phyloP scores from a whole-genome alignment of 2,113 vertebrate species.

The Cyphomyrus discorhynchus region DNA sequence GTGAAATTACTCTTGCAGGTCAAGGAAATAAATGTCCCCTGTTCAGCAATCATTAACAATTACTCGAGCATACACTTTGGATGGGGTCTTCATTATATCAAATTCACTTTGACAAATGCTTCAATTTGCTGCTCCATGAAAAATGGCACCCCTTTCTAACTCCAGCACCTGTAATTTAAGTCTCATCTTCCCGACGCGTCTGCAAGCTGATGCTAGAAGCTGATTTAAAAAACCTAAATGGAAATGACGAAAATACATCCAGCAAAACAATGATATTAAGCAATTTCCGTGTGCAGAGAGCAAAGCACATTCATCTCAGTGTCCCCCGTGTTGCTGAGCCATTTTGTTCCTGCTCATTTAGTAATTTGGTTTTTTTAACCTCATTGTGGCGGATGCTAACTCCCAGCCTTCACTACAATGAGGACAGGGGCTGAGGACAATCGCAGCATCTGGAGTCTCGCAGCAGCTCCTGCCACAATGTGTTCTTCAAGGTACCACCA shows the following conservation, averaged over 20 bases:
- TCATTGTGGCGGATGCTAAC: background rate
- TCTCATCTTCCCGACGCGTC: background rate
- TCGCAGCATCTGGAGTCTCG: background rate
- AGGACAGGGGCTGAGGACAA: background rate
- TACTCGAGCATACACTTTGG: background rate
- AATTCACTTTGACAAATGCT: conserved; percentile 1
- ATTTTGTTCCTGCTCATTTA: conserved; percentile 7
- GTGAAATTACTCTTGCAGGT: background rate
- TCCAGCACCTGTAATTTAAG: background rate
- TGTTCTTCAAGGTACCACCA: background rate
- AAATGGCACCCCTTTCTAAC: background rate
- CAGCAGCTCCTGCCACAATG: background rate
- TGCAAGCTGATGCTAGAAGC: background rate
- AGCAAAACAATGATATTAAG: conserved; percentile 15
- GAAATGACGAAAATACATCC: conserved; percentile 10
- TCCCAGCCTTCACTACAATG: background rate
- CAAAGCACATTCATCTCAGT: background rate
- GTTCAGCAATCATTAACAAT: background rate
- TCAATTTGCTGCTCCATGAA: background rate
- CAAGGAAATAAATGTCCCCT: background rate
- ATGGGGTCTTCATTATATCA: background rate
- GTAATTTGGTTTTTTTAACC: conserved; percentile 3
- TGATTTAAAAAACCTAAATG: conserved; percentile 4
- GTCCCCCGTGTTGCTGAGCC: background rate
- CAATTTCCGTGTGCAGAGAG: background rate